Percentiles rank a stretch among this genome's conserved stretches.
Evolutionary conservation across 1,140 invertebrate genomes (phyloP).

Genomic region (Thaumatotibia leucotreta): DNA sequence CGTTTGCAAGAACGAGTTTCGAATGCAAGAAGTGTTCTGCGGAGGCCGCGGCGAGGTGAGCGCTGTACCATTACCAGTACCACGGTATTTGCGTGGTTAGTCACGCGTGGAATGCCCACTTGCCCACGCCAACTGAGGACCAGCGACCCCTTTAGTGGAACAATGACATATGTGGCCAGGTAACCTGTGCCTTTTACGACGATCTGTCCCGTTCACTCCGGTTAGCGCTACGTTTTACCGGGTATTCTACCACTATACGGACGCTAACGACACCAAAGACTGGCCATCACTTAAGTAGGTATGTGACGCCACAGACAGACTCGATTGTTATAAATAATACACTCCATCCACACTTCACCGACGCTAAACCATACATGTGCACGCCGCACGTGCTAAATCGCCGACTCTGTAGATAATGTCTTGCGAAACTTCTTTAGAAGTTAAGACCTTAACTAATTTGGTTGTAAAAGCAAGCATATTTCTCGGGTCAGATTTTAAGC

Average conservation of each 20-base stretch:
- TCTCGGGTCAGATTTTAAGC: background rate
- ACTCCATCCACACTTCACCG: background rate
- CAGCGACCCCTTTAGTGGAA: slow-evolving; percentile 16
- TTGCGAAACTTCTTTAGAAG: background rate
- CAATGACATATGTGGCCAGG: background rate
- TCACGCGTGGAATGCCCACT: slow-evolving; percentile 56
- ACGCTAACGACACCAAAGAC: background rate
- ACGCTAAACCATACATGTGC: slow-evolving; percentile 7
- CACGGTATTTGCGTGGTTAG: slow-evolving; percentile 47
- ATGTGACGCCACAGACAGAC: background rate
- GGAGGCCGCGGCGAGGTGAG: slow-evolving; percentile 53
- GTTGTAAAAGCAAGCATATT: background rate
- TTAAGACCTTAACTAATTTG: background rate
- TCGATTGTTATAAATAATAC: slow-evolving; percentile 12
- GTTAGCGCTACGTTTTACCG: background rate
- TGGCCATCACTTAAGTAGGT: background rate
- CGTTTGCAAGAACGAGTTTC: slow-evolving; percentile 35
- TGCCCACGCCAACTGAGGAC: slow-evolving; percentile 24
- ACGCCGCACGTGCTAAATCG: slow-evolving; percentile 4
- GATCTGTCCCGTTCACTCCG: slow-evolving; percentile 19
- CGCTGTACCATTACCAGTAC: slow-evolving; percentile 37
- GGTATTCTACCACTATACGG: background rate
- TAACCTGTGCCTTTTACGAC: background rate
- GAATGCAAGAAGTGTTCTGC: slow-evolving; percentile 44
- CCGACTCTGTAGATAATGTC: slow-evolving; percentile 5